Percentiles rank a stretch among this genome's conserved stretches.
Conservation (phyloP, 2,113 vertebrate species). For the Butastur rufipennis region DNA sequence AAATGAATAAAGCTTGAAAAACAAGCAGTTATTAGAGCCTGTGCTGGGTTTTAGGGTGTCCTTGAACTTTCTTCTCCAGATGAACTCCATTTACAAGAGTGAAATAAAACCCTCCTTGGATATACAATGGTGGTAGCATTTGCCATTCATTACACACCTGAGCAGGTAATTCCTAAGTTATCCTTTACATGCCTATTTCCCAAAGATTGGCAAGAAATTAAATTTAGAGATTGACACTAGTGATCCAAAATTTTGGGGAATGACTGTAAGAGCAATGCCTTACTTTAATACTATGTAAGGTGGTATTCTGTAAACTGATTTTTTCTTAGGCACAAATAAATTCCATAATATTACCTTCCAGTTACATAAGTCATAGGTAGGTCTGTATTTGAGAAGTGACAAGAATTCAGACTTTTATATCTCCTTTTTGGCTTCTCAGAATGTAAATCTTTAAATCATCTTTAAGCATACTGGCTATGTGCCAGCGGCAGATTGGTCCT, state of each 20-base stretch:
- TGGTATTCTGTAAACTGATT: neutral
- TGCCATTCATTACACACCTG: neutral
- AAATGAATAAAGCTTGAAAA: neutral
- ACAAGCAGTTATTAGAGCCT: neutral
- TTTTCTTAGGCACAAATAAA: neutral
- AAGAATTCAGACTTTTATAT: neutral
- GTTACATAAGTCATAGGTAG: neutral
- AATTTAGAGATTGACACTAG: neutral
- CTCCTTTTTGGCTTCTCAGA: neutral
- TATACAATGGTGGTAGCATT: neutral
- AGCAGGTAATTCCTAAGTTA: neutral
- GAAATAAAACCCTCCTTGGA: neutral
- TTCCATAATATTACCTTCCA: neutral
- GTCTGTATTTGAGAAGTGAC: neutral
- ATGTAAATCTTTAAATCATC: constrained; percentile 41
- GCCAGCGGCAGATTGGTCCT: neutral
- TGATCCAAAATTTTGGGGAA: neutral
- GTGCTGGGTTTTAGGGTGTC: neutral
- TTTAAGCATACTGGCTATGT: neutral
- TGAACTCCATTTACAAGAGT: neutral
- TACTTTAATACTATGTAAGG: neutral
- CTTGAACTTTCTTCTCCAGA: neutral
- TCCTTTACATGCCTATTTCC: neutral
- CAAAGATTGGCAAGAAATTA: neutral
- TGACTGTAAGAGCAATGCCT: neutral